These are phyloP conservation scores for Furnarius figulus DNA, from an alignment of 2,113 vertebrate species.

Conservation along the genomic window DNA sequence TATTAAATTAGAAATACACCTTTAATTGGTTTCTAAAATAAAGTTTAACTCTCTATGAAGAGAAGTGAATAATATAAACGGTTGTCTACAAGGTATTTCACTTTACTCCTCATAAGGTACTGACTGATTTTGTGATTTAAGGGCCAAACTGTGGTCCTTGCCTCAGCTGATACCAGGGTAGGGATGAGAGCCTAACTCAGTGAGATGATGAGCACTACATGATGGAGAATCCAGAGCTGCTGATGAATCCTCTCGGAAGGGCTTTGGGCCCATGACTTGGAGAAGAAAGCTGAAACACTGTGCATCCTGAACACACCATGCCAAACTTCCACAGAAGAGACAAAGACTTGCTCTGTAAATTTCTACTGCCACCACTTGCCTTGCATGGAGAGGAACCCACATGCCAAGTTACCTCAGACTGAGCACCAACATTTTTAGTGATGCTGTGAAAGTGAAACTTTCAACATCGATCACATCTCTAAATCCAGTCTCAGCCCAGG, in stretches of 20 bases:
- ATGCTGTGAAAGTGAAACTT: neutral
- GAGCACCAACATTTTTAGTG: neutral
- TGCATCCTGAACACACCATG: fast-evolving
- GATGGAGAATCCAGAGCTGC: neutral
- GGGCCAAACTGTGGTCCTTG: neutral
- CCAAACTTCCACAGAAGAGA: neutral
- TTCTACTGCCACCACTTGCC: neutral
- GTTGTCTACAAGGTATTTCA: neutral
- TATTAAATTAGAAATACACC: neutral
- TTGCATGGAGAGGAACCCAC: fast-evolving
- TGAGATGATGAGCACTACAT: neutral
- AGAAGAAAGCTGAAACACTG: neutral
- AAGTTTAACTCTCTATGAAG: neutral
- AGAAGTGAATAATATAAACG: neutral
- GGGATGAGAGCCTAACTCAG: neutral
- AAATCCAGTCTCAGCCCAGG: neutral
- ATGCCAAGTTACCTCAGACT: neutral
- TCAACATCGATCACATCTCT: neutral
- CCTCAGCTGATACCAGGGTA: neutral
- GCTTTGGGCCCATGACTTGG: neutral
- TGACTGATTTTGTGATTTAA: neutral
- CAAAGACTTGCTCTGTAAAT: neutral
- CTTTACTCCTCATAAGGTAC: neutral
- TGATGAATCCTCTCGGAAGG: neutral
- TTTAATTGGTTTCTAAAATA: neutral